These are phyloP conservation scores for Mechanitis messenoides DNA, from an alignment of 2,888 invertebrate species.

Conservation along the genomic window DNA sequence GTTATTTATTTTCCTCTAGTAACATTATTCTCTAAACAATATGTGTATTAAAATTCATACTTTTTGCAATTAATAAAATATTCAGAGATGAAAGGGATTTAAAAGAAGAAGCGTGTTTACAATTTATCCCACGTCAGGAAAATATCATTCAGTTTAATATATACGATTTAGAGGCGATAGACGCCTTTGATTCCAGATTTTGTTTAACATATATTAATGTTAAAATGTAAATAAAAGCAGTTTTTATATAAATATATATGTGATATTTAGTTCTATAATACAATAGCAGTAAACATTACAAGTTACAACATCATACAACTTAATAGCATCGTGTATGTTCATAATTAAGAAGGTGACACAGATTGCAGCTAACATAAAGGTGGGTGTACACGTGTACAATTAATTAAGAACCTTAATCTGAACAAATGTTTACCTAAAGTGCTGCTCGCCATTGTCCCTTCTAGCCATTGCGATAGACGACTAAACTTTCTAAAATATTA, in stretches of 20 bases:
- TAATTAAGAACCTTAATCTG: conserved; percentile 45
- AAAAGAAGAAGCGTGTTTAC: conserved; percentile 12
- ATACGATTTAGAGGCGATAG: not conserved
- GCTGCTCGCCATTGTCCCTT: too few species aligned
- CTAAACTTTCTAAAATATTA: too few species aligned
- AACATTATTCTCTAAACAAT: too few species aligned
- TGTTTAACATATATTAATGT: conserved; percentile 10
- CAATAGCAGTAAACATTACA: too few species aligned
- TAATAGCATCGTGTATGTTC: conserved; percentile 6
- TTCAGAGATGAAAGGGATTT: conserved; percentile 10
- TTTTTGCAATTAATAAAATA: conserved; percentile 8
- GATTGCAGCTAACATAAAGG: not conserved
- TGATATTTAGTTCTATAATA: too few species aligned
- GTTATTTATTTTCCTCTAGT: too few species aligned
- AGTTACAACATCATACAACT: too few species aligned
- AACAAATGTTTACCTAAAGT: not conserved
- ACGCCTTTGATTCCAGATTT: conserved; percentile 11
- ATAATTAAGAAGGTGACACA: conserved; percentile 7
- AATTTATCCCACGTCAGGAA: conserved; percentile 5
- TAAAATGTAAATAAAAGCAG: too few species aligned
- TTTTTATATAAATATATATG: too few species aligned
- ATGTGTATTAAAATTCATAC: too few species aligned
- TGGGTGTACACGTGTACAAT: conserved; percentile 35
- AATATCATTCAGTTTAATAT: conserved; percentile 12
- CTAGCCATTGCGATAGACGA: too few species aligned